phyloP scores from a whole-genome alignment of 1,140 invertebrate genomes.

The Coelopa frigida region DNA sequence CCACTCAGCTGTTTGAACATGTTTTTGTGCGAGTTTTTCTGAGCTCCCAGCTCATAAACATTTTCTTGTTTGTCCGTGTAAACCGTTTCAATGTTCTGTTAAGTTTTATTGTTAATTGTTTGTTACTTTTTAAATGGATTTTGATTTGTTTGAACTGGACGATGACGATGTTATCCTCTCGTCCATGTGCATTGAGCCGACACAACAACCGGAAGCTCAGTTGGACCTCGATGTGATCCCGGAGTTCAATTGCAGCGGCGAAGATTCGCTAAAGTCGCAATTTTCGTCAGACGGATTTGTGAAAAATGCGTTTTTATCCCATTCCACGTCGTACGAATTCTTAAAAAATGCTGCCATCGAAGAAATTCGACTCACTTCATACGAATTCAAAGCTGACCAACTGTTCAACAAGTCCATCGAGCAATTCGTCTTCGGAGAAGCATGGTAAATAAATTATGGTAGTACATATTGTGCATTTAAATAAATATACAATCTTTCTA shows the following conservation, averaged over 20 bases:
- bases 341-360: not conserved
- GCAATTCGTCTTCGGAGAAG: slow-evolving; percentile 23
- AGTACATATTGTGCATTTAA: no score
- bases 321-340: not conserved
- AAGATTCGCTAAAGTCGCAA: slow-evolving; percentile 19
- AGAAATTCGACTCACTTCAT: slow-evolving; percentile 9
- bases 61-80: no score
- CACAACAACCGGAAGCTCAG: slow-evolving; percentile 16
- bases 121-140: slow-evolving; percentile 25
- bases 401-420: slow-evolving; percentile 14
- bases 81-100: no score
- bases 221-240: slow-evolving; percentile 21
- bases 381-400: slow-evolving; percentile 20
- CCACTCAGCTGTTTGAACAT: no score
- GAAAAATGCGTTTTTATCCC: slow-evolving; percentile 23
- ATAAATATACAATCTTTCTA: slow-evolving; percentile 9
- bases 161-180: slow-evolving; percentile 37
- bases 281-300: slow-evolving; percentile 24
- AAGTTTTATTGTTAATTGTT: no score
- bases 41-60: no score
- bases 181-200: slow-evolving; percentile 22
- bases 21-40: no score
- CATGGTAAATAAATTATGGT: slow-evolving; percentile 20
- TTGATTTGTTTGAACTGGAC: slow-evolving; percentile 39
- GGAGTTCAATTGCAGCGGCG: slow-evolving; percentile 31